Base-by-base conservation (phyloP, 2,888 invertebrate genomes). In the Polyommatus iphigenia region DNA sequence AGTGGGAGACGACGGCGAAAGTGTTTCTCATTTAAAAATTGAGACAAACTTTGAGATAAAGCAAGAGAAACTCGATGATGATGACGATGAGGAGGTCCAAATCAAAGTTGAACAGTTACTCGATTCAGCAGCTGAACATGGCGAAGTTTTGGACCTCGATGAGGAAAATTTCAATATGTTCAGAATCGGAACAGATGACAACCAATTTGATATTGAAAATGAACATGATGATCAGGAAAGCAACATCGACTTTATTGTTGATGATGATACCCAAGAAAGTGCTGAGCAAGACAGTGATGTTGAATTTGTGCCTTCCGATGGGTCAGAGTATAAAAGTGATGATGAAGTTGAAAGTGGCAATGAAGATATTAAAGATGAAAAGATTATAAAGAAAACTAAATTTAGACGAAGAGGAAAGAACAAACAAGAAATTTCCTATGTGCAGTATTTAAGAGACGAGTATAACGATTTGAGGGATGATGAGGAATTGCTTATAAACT, bases 391-490 rank as follows among this genome's bases (percentile, higher is more conserved):
- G 59, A 71, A 50, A 77, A 36, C 15, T 71, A 36, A 18, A 54
- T 32, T 2, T 13, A 36, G 73, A 59, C 13, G 13, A 29, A 20
- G 41, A 72, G 13, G 54, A 15, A 75, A 54, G 50, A 24, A 24
- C 29, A 6, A 20, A 15, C 6, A 50, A 15, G 50, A 15, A 75
- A 29, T 75, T 13, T 75, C 75, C 2, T 75, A 75, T 78, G 72
- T 73, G 20, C 57, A 78, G 41, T 73, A 78, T 73, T n/a, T 73
- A n/a, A 72, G 59, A 59, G 36, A 57, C n/a, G 41, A 54, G 57
- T 86, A 88, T 79, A 88, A 87, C 0, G 88, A 90, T 54, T 80
- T 92, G 73, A 82, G 80, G n/a, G 80, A 85, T 0, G 83, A 91
- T 80, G 80, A 83, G 5, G 84, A 88, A 1, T 80, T 84, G 10